A percentile compares a stretch with the other conserved stretches of the same genome.
phyloP scores from a whole-genome alignment of 2,113 vertebrate species.

The Odocoileus hemionus region DNA sequence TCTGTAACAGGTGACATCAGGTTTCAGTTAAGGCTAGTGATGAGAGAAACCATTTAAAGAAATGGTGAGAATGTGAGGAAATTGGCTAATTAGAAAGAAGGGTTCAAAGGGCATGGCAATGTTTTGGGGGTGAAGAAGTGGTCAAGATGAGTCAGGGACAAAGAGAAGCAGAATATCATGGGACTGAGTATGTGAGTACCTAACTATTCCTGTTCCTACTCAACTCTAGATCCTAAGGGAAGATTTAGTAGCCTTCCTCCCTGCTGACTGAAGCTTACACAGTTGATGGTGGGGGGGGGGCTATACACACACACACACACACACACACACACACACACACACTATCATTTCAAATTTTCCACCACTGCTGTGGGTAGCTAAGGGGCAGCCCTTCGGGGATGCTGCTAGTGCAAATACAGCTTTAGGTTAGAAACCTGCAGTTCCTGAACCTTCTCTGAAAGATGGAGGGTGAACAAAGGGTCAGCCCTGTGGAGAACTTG shows the following conservation, averaged over 20 bases:
- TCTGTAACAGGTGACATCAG: not conserved
- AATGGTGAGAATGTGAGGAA: not conserved
- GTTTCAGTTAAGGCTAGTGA: not conserved
- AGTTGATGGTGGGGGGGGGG: not conserved
- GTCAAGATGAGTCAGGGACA: not conserved
- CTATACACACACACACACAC: not conserved
- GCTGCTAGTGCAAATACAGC: not conserved
- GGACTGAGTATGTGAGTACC: not conserved
- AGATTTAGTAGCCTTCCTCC: not conserved
- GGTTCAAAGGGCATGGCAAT: not conserved
- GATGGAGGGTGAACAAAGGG: not conserved
- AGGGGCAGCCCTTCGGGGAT: not conserved
- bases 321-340: fast-evolving
- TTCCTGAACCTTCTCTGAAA: not conserved
- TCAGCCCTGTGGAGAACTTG: not conserved
- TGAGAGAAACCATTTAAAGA: not conserved
- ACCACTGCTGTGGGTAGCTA: not conserved
- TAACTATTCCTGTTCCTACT: not conserved
- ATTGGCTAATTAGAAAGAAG: not conserved
- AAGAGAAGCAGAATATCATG: not conserved
- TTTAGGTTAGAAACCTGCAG: not conserved
- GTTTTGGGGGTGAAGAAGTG: not conserved
- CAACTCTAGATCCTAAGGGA: not conserved
- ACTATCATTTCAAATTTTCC: not conserved
- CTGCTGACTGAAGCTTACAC: not conserved